Conservation (phyloP, 92 coral and sea anemone species). For the Scolanthus callimorphus region DNA sequence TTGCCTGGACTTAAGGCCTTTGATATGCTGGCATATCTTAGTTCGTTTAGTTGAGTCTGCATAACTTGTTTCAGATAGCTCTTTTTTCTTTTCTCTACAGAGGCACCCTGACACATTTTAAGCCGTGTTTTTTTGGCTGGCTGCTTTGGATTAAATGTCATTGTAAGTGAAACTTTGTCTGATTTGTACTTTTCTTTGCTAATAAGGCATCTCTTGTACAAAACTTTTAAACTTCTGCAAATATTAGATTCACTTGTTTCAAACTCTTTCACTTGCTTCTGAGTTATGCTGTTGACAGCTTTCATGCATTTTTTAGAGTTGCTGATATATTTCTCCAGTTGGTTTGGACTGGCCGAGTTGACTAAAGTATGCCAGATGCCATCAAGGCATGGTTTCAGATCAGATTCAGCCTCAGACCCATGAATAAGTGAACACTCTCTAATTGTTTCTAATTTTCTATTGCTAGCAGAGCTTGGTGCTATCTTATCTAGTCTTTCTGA, state of each 20-base stretch:
- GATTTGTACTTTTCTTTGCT: no score
- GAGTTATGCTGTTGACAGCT: not conserved
- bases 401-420: slow-evolving; percentile 21
- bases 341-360: slow-evolving; percentile 2
- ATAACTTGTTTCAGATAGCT: no score
- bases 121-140: no score
- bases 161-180: no score
- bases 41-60: no score
- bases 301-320: not conserved
- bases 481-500: slow-evolving; percentile 26
- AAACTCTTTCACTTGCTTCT: not conserved
- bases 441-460: slow-evolving; percentile 36
- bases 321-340: not conserved
- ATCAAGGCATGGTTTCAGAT: slow-evolving; percentile 49
- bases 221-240: not conserved
- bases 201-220: no score
- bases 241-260: not conserved
- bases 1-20: no score
- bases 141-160: slow-evolving; percentile 33
- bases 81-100: no score
- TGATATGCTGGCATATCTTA: no score
- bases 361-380: slow-evolving; percentile 49
- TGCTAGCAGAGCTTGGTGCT: slow-evolving; percentile 18
- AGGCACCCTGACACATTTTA: no score
- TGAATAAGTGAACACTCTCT: slow-evolving; percentile 33